phyloP scores from a whole-genome alignment of 2,113 vertebrate genomes.

The Festucalex cinctus region DNA sequence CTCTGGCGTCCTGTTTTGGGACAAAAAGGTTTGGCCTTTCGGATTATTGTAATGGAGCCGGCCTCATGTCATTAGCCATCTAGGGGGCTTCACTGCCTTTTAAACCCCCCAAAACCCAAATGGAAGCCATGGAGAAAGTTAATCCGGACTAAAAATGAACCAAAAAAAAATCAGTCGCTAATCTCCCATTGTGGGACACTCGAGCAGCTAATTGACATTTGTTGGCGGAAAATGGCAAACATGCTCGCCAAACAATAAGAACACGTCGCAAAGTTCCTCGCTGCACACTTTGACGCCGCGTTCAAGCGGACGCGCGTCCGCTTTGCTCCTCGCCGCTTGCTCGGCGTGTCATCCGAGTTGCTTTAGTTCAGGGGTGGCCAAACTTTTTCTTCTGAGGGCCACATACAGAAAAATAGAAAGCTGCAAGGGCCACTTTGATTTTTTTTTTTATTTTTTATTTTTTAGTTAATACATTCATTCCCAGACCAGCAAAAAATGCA shows the following conservation, averaged over 20 bases:
- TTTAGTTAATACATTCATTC: too few species aligned
- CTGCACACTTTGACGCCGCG: too few species aligned
- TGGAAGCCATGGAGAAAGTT: conserved; percentile 34
- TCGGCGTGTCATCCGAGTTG: conserved; percentile 42
- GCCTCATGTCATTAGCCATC: conserved; percentile 44
- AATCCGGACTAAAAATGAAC: conserved; percentile 32
- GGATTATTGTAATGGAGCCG: conserved; percentile 54
- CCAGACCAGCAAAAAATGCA: too few species aligned
- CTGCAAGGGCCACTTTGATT: too few species aligned
- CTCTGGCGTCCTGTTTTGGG: conserved; percentile 7
- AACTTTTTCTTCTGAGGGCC: too few species aligned
- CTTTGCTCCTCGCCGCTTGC: conserved; percentile 35
- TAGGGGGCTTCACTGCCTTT: conserved; percentile 43
- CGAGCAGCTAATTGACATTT: conserved; percentile 55
- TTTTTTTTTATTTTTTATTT: too few species aligned
- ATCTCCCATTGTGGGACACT: conserved; percentile 56
- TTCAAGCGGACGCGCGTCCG: too few species aligned
- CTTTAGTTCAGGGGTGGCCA: too few species aligned
- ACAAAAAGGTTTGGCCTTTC: conserved; percentile 19
- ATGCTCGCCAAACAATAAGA: neutral
- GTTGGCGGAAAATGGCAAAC: conserved; percentile 45
- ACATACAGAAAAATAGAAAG: too few species aligned
- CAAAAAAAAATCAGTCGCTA: conserved; percentile 10
- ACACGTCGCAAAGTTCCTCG: neutral
- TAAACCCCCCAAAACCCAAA: conserved; percentile 23